Percentiles rank a stretch among this genome's conserved stretches.
Evolutionary conservation across 2,888 invertebrate species (phyloP).

Genomic region (Andrena praecox): DNA sequence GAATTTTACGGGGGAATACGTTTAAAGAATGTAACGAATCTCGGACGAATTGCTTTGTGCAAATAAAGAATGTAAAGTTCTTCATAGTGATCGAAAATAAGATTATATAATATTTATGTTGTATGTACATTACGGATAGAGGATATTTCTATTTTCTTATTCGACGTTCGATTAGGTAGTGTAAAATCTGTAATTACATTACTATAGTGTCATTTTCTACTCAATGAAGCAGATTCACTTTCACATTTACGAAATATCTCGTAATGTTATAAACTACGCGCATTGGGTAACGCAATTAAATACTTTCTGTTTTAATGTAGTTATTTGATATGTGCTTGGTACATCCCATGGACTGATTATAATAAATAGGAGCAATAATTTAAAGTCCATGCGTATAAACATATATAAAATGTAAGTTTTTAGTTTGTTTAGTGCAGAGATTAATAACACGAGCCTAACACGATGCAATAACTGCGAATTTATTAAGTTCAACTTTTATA

Average conservation of each 20-base stretch:
- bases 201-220: not conserved
- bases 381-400: not conserved
- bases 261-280: not conserved
- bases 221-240: slow-evolving; percentile 8
- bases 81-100: slow-evolving; percentile 4
- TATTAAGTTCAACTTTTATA: slow-evolving; percentile 1
- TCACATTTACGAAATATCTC: not conserved
- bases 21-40: not conserved
- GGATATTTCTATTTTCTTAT: not conserved
- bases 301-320: slow-evolving; percentile 10
- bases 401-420: not conserved
- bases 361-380: slow-evolving; percentile 15
- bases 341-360: slow-evolving; percentile 3
- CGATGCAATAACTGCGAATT: not conserved
- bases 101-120: slow-evolving; percentile 31
- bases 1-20: not conserved
- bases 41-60: not conserved
- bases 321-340: slow-evolving; percentile 16
- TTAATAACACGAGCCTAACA: not conserved
- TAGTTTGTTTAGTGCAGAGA: not conserved
- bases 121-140: not conserved
- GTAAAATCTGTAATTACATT: slow-evolving; percentile 6
- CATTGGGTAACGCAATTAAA: not conserved
- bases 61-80: slow-evolving; percentile 17
- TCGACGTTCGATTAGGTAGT: slow-evolving; percentile 4